Conservation (phyloP, 1,140 invertebrate genomes). For the Pemphigus obesinymphae region DNA sequence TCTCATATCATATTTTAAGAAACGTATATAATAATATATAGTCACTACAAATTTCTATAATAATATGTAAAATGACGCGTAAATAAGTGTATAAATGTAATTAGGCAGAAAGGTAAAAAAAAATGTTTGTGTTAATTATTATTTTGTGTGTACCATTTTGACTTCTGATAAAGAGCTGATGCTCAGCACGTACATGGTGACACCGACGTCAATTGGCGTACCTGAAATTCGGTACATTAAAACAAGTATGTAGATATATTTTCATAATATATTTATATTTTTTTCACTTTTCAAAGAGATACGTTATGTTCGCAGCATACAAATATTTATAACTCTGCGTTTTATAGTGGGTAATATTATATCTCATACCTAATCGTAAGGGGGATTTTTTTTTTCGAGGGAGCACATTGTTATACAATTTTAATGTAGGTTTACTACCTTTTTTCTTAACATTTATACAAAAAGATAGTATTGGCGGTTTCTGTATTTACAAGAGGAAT, state of each 20-base stretch:
- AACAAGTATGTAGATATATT: constrained; percentile 30
- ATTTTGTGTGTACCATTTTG: constrained; percentile 55
- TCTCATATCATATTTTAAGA: constrained; percentile 21
- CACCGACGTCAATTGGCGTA: constrained; percentile 57
- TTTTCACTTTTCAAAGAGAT: too few relatives aligned
- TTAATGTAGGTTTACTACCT: too few relatives aligned
- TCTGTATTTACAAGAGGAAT: too few relatives aligned
- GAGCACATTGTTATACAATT: too few relatives aligned
- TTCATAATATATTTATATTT: too few relatives aligned
- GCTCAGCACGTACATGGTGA: constrained; percentile 61
- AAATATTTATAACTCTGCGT: too few relatives aligned
- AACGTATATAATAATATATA: not conserved
- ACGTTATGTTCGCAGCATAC: too few relatives aligned
- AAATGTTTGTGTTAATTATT: constrained; percentile 34
- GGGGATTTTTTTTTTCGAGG: too few relatives aligned
- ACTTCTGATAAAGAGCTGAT: constrained; percentile 65
- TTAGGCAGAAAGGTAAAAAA: not conserved
- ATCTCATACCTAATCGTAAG: too few relatives aligned
- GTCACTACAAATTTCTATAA: constrained; percentile 15
- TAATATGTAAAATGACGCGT: not conserved
- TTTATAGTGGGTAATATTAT: too few relatives aligned
- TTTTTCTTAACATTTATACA: too few relatives aligned
- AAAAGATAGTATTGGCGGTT: too few relatives aligned
- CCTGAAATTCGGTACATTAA: constrained; percentile 50
- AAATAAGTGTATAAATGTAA: constrained; percentile 4